Evolutionary conservation across 2,113 vertebrate species (phyloP).

Genomic region (Nannospalax galili): DNA sequence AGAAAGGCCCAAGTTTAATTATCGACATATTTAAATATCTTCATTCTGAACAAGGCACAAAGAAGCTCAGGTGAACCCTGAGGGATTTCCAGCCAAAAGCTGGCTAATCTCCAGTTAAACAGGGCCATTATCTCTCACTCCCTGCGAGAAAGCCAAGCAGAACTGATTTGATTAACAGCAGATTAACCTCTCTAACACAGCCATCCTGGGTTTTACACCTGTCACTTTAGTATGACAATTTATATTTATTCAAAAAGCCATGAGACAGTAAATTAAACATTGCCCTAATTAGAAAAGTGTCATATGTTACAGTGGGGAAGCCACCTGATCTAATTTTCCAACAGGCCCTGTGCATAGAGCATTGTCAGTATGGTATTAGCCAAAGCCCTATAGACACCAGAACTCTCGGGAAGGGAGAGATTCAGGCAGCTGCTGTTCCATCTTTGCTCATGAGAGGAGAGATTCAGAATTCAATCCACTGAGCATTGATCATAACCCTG

Average conservation of each 20-base stretch:
- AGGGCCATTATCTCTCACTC: conserved; percentile 90
- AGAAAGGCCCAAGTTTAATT: conserved; percentile 80
- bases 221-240: conserved; percentile 91
- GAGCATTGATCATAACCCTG: background rate
- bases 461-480: background rate
- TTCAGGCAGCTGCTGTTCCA: background rate
- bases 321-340: conserved; percentile 87
- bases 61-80: conserved; percentile 84
- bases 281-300: conserved; percentile 92
- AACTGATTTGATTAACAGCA: conserved; percentile 93
- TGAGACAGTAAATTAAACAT: conserved; percentile 93
- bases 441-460: background rate
- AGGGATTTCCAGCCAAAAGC: conserved; percentile 87
- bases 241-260: conserved; percentile 92
- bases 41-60: conserved; percentile 81
- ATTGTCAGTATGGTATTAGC: conserved; percentile 69
- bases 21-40: conserved; percentile 85
- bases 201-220: conserved; percentile 91
- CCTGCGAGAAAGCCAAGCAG: conserved; percentile 90
- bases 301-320: conserved; percentile 87
- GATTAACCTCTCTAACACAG: conserved; percentile 92
- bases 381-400: conserved; percentile 68
- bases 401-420: conserved; percentile 52
- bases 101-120: conserved; percentile 92
- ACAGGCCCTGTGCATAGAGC: conserved; percentile 78